Evolutionary conservation across 2,888 invertebrate genomes (phyloP), one percentile per base, ranked within the genome.

Genomic region (Balanococcus diminutus): DNA sequence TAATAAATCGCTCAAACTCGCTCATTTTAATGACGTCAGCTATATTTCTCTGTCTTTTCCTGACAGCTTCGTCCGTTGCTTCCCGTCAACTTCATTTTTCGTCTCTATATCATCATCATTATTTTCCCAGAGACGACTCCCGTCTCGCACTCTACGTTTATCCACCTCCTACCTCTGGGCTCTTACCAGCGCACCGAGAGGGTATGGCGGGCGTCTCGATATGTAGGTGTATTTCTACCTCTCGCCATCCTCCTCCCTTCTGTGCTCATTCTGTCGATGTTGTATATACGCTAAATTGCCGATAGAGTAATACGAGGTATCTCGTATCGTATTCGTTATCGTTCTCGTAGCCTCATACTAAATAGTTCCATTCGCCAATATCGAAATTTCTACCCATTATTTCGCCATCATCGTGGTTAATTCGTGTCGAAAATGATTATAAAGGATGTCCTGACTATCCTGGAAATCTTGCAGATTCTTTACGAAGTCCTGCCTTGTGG

Each of bases 11-110:
- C 85, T 85, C 79, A 85, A 85, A 85, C 85, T 85, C 85, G 85
- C 85, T 85, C 85, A 85, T 85, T 85, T 85, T 85, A 85, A 85
- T 85, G 85, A 85, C 85, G 85, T 85, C 85, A 85, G 85, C 85
- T 85, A 85, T 85, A 85, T 85, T 85, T 85, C 85, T 85, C 85
- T 85, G 85, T 85, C 85, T 85, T 85, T 85, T 79, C 85, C 75
- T 85, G 85, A 85, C 85, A 85, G 85, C 75, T 79, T 85, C 85
- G 85, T 85, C 85, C 85, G 85, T 85, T 79, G 85, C 85, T 85
- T 79, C 85, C 85, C 85, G 85, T 85, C 85, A 85, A 85, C 85
- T 85, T 85, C 85, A 85, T 85, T 85, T 85, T 85, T 85, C 85
- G 75, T 85, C 85, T 85, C 42, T 85, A 85, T 85, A 85, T 85